These are phyloP conservation scores for Uria aalge DNA, from an alignment of 2,113 vertebrate genomes.

Conservation along the genomic window DNA sequence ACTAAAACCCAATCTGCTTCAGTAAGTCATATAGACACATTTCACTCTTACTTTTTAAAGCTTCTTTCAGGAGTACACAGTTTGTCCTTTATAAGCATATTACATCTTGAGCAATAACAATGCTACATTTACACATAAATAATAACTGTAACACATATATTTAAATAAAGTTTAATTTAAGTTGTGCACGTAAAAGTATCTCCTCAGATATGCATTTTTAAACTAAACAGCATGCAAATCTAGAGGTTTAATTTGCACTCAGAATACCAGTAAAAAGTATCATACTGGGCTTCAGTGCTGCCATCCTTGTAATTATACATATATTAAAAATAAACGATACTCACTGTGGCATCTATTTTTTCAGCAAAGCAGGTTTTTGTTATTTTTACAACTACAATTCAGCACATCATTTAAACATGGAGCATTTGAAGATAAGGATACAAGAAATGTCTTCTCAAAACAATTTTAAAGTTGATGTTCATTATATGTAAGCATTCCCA, in stretches of 20 bases:
- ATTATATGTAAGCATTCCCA: background rate
- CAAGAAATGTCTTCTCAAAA: background rate
- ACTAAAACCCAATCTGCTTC: background rate
- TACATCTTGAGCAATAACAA: background rate
- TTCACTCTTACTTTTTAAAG: background rate
- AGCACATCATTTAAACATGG: background rate
- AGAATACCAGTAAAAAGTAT: background rate
- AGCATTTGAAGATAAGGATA: background rate
- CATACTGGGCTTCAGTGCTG: background rate
- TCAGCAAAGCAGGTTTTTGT: background rate
- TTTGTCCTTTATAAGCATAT: background rate
- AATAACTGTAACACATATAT: background rate
- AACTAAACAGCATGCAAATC: background rate
- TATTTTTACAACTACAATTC: background rate
- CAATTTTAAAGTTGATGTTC: background rate
- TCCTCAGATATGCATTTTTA: background rate
- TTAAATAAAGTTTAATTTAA: background rate
- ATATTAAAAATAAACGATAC: background rate
- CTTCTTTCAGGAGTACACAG: background rate
- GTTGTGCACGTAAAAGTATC: background rate
- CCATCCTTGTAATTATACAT: background rate
- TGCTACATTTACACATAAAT: background rate
- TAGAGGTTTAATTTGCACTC: background rate
- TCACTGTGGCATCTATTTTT: constrained; percentile 17
- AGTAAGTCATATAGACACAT: background rate